Conservation (phyloP, 2,113 vertebrate genomes). For the Mirza zaza region DNA sequence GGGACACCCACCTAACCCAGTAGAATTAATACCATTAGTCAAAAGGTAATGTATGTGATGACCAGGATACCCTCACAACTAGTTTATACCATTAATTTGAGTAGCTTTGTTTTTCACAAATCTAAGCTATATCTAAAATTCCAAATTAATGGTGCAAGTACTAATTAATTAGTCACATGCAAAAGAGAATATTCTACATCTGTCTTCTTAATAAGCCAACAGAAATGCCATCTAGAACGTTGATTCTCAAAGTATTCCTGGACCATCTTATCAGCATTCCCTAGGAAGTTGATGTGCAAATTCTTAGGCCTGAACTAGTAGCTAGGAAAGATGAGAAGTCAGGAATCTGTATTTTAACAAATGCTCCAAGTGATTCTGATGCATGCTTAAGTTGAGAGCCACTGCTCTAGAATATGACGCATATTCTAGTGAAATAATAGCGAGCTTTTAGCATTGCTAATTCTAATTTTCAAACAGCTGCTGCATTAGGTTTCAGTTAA, state of each 20-base stretch:
- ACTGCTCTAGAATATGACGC: background rate
- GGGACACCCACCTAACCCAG: background rate
- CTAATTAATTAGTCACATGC: background rate
- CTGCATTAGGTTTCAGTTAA: conserved; percentile 79
- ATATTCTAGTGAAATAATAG: conserved; percentile 66
- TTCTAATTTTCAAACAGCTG: conserved; percentile 79
- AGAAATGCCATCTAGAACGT: background rate
- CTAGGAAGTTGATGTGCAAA: background rate
- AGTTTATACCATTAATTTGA: background rate
- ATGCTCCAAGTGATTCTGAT: conserved; percentile 36
- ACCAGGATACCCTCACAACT: background rate
- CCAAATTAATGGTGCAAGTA: background rate
- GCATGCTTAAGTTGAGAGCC: background rate
- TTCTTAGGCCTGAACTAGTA: background rate
- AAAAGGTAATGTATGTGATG: background rate
- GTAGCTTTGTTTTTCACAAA: background rate
- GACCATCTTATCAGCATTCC: background rate
- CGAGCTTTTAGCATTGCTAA: conserved; percentile 69
- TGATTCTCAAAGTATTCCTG: background rate
- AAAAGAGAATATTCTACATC: background rate
- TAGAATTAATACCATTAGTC: background rate
- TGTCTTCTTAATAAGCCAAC: background rate
- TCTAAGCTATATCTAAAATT: background rate
- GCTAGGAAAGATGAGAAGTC: background rate
- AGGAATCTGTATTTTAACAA: conserved; percentile 8